A percentile compares a stretch with the other conserved stretches of the same genome.
Evolutionary conservation across 2,113 vertebrate genomes (phyloP).

Genomic region (Neomonachus schauinslandi): DNA sequence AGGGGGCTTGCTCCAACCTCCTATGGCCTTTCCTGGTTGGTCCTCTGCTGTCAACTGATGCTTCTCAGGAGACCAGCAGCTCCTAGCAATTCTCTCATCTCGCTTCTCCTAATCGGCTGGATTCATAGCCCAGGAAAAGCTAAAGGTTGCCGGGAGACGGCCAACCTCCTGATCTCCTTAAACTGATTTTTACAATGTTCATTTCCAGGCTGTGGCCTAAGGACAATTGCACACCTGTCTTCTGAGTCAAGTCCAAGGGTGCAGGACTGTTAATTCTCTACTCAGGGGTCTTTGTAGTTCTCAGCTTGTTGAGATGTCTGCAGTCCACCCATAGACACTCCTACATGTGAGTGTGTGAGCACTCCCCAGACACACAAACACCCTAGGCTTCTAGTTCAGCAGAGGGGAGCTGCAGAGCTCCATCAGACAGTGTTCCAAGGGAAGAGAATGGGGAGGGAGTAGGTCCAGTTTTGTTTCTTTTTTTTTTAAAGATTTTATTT

Average conservation of each 20-base stretch:
- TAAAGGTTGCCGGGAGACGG: background rate
- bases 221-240: background rate
- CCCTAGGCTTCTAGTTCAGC: background rate
- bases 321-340: background rate
- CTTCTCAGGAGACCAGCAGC: background rate
- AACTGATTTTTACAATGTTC: background rate
- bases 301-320: background rate
- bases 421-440: background rate
- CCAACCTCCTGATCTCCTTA: background rate
- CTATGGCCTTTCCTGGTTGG: background rate
- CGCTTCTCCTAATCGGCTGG: background rate
- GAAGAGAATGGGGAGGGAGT: background rate
- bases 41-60: background rate
- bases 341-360: too few relatives aligned
- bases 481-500: too few relatives aligned
- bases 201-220: constrained; percentile 5
- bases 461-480: background rate
- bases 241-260: background rate
- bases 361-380: background rate
- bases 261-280: background rate
- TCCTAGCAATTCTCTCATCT: background rate
- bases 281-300: background rate
- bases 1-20: too few relatives aligned
- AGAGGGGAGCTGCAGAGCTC: fast-evolving
- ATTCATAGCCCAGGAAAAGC: background rate